Evolutionary conservation across 2,888 invertebrate species (phyloP).

Genomic region (Synergus itoensis): DNA sequence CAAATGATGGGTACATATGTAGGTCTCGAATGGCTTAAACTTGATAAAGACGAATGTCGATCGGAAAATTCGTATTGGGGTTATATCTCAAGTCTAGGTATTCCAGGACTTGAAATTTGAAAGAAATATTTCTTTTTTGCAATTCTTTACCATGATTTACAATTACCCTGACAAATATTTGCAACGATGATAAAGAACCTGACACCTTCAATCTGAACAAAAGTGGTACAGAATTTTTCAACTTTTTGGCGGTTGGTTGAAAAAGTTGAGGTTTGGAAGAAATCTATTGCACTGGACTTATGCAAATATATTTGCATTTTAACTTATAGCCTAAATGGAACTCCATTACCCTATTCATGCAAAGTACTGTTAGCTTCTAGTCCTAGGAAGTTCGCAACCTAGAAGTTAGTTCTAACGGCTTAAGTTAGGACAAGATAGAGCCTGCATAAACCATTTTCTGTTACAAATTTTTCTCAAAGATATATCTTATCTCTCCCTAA

Average conservation of each 20-base stretch:
- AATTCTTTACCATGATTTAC: neutral
- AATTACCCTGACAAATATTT: too few relatives aligned
- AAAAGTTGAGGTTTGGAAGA: neutral
- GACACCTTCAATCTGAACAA: neutral
- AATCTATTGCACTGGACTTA: slow-evolving; percentile 4
- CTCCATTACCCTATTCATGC: slow-evolving; percentile 25
- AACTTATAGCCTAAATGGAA: slow-evolving; percentile 33
- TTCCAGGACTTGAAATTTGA: neutral
- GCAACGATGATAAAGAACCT: neutral
- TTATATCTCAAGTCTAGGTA: neutral
- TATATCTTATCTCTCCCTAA: neutral
- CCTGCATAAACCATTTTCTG: slow-evolving; percentile 9
- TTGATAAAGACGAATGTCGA: slow-evolving; percentile 36
- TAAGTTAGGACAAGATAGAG: slow-evolving; percentile 37
- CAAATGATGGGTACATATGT: slow-evolving; percentile 14
- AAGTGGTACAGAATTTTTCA: neutral
- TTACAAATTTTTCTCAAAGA: neutral
- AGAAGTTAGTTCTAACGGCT: slow-evolving; percentile 25
- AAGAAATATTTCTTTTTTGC: neutral
- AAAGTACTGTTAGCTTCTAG: slow-evolving; percentile 13
- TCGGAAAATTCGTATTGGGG: slow-evolving; percentile 1
- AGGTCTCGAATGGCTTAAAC: slow-evolving; percentile 23
- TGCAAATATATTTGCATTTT: slow-evolving; percentile 17
- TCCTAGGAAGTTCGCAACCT: slow-evolving; percentile 25
- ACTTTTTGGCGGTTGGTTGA: neutral